Evolutionary conservation across 2,888 invertebrate species (phyloP).

Genomic region (Frankliniella fusca): DNA sequence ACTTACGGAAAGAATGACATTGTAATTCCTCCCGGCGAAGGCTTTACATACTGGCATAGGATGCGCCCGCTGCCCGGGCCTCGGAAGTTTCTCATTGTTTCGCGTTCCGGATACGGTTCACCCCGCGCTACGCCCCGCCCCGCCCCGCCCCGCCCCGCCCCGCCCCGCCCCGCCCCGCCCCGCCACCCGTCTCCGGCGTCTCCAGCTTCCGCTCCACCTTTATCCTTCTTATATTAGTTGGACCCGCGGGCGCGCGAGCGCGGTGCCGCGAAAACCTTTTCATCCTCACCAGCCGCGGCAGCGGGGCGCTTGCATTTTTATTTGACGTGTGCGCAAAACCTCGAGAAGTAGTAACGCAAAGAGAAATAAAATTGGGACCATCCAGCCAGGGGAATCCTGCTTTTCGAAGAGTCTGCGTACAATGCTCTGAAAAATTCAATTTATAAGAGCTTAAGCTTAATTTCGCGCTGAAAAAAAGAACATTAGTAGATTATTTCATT

Average conservation of each 20-base stretch:
- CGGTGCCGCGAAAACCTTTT: not conserved
- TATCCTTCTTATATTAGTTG: slow-evolving; percentile 25
- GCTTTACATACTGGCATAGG: slow-evolving; percentile 21
- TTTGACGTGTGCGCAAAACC: not conserved
- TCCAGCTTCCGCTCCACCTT: slow-evolving; percentile 6
- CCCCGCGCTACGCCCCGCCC: not conserved
- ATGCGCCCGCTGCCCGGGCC: not conserved
- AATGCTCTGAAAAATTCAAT: no score
- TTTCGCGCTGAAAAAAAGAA: no score
- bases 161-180: not conserved
- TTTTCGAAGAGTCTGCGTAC: no score
- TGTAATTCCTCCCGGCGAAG: slow-evolving; percentile 3
- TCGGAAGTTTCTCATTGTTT: slow-evolving; percentile 20
- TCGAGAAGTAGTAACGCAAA: no score
- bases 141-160: not conserved
- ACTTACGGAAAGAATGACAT: slow-evolving; percentile 21
- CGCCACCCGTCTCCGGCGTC: not conserved
- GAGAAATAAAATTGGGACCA: no score
- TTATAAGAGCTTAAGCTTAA: no score
- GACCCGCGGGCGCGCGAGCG: not conserved
- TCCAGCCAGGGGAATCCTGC: no score
- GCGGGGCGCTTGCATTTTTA: not conserved
- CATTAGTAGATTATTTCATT: no score
- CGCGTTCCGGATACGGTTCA: slow-evolving; percentile 15
- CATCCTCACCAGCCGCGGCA: not conserved